Evolutionary conservation across 2,113 vertebrate genomes (phyloP).

Genomic region (Calyptommatus sinebrachiatus): DNA sequence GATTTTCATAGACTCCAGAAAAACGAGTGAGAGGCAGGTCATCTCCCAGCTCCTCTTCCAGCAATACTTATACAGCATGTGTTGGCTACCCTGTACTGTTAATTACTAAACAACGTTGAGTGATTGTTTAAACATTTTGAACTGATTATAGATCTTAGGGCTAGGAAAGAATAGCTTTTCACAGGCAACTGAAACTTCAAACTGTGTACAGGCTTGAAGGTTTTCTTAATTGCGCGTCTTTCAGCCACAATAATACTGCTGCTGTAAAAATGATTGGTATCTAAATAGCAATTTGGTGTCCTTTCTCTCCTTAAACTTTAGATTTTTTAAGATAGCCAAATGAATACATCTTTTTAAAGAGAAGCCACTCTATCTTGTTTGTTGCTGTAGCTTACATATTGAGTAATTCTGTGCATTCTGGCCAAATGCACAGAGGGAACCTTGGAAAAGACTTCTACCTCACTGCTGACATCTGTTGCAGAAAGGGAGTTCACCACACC

Average conservation of each 20-base stretch:
- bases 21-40: too few species aligned
- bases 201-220: neutral
- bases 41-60: too few species aligned
- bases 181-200: neutral
- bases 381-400: constrained; percentile 6
- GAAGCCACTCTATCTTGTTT: constrained; percentile 12
- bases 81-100: too few species aligned
- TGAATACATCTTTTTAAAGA: constrained; percentile 6
- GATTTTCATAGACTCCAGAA: too few species aligned
- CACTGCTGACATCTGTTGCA: constrained; percentile 59
- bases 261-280: neutral
- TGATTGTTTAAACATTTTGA: neutral
- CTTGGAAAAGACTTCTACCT: constrained; percentile 49
- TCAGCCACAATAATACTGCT: neutral
- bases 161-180: neutral
- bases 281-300: neutral
- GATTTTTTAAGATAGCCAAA: neutral
- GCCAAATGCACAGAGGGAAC: constrained; percentile 43
- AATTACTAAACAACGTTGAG: too few species aligned
- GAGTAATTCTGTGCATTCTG: neutral
- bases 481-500: constrained; percentile 64
- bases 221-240: neutral
- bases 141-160: neutral
- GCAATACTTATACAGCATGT: too few species aligned
- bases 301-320: constrained; percentile 37